Percentiles rank a stretch among this genome's conserved stretches.
Conservation (phyloP, 2,888 invertebrate species). For the Hypolimnas misippus region DNA sequence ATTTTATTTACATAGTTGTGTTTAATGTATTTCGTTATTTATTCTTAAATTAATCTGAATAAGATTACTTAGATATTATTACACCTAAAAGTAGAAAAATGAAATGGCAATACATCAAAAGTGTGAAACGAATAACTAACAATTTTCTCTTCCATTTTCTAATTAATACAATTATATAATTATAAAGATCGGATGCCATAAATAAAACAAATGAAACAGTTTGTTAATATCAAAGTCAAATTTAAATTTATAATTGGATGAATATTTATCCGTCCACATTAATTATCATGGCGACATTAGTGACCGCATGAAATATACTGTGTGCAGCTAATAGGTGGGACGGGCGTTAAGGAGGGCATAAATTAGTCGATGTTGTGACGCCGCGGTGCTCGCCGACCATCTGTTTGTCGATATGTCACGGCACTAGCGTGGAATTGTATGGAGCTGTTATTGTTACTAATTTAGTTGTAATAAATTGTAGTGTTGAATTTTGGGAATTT, state of each 20-base stretch:
- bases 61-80: too few species aligned
- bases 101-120: not conserved
- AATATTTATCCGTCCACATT: constrained; percentile 29
- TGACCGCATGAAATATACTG: constrained; percentile 72
- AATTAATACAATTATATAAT: constrained; percentile 2
- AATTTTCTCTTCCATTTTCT: not conserved
- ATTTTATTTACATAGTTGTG: too few species aligned
- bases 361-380: constrained; percentile 82
- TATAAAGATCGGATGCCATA: not conserved
- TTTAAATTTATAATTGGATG: constrained; percentile 24
- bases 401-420: constrained; percentile 83
- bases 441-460: constrained; percentile 51
- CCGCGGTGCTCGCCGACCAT: constrained; percentile 66
- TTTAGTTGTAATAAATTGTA: not conserved
- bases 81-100: too few species aligned
- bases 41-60: too few species aligned
- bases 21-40: too few species aligned
- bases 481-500: not conserved
- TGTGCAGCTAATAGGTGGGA: constrained; percentile 81
- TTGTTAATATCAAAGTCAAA: constrained; percentile 9
- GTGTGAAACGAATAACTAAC: not conserved
- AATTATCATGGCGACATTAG: constrained; percentile 59
- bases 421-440: constrained; percentile 61
- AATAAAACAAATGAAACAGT: constrained; percentile 4
- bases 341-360: constrained; percentile 81